A percentile compares a stretch with the other conserved stretches of the same genome.
Conservation (phyloP, 1,140 invertebrate genomes). For the Aradophagus sp. region DNA sequence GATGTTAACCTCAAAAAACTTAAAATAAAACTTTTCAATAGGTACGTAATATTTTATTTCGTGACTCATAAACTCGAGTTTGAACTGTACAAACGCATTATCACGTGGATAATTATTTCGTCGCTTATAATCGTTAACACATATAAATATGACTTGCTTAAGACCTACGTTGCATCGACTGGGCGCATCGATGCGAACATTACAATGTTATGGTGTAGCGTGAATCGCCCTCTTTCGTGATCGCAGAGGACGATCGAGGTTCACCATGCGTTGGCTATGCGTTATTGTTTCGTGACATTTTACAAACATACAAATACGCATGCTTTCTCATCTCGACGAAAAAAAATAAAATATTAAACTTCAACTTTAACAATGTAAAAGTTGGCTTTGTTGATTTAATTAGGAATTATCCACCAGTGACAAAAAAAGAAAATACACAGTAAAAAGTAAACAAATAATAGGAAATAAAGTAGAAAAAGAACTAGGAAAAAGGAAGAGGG, state of each 20-base stretch:
- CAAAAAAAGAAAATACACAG: background rate
- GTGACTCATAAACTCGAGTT: constrained; percentile 56
- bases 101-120: constrained; percentile 49
- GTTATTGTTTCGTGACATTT: background rate
- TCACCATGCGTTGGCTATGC: constrained; percentile 46
- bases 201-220: constrained; percentile 49
- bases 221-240: constrained; percentile 53
- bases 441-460: background rate
- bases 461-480: constrained; percentile 4
- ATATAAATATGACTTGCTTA: constrained; percentile 58
- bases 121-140: constrained; percentile 31
- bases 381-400: constrained; percentile 19
- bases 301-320: constrained; percentile 1
- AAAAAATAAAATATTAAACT: constrained; percentile 52
- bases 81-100: constrained; percentile 57
- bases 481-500: constrained; percentile 5
- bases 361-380: constrained; percentile 46
- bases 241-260: constrained; percentile 54
- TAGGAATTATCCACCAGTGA: constrained; percentile 29
- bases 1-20: too few species aligned
- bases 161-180: constrained; percentile 31
- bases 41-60: constrained; percentile 53
- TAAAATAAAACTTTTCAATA: constrained; percentile 24
- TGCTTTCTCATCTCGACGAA: constrained; percentile 10
- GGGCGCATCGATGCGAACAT: constrained; percentile 6